phyloP scores from a whole-genome alignment of 2,888 invertebrate genomes.

The Salticus scenicus region DNA sequence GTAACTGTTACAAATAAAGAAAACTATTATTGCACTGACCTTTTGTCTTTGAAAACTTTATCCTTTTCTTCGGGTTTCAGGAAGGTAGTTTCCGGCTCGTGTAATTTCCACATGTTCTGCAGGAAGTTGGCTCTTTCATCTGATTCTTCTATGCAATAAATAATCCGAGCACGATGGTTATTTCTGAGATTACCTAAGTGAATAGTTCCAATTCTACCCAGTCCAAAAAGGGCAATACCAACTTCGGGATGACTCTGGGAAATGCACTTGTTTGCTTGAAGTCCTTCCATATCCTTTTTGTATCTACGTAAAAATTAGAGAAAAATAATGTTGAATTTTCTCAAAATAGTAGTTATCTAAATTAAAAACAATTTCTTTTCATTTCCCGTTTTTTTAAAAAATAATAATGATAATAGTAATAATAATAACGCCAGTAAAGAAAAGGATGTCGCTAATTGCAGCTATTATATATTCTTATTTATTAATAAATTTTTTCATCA shows the following conservation, averaged over 20 bases:
- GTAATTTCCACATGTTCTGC: constrained; percentile 78
- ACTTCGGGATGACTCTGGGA: constrained; percentile 71
- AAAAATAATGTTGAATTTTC: not conserved
- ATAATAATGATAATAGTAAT: not conserved
- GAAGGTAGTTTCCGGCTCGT: constrained; percentile 76
- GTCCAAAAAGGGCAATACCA: constrained; percentile 79
- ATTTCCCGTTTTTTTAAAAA: not conserved
- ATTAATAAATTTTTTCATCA: too few species aligned
- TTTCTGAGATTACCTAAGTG: constrained; percentile 78
- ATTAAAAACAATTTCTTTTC: not conserved
- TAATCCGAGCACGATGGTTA: constrained; percentile 78
- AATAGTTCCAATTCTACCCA: constrained; percentile 81
- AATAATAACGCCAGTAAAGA: too few species aligned
- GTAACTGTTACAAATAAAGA: too few species aligned
- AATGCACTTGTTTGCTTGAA: not conserved
- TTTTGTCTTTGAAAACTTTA: constrained; percentile 79
- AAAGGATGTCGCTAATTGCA: too few species aligned
- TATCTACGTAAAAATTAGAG: constrained; percentile 22
- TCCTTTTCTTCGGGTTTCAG: constrained; percentile 78
- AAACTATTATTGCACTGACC: constrained; percentile 78
- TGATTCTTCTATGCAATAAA: constrained; percentile 80
- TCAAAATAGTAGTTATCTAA: not conserved
- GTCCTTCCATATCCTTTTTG: constrained; percentile 38
- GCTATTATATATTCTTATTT: too few species aligned
- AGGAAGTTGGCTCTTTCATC: constrained; percentile 77